Evolutionary conservation across 2,888 invertebrate genomes (phyloP).

Genomic region (Eremobia ochroleuca): DNA sequence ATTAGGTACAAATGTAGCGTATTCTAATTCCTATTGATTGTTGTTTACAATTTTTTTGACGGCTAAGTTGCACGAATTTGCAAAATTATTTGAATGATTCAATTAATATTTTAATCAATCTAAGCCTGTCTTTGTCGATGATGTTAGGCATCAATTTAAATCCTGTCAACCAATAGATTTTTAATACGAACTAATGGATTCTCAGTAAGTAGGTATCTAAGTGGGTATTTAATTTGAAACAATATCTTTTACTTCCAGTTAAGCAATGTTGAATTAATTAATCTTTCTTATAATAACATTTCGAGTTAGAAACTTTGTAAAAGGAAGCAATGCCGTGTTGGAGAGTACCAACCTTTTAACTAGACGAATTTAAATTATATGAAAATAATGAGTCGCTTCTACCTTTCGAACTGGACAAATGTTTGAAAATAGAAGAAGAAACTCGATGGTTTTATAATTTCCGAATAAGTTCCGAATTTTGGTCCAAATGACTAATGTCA

Average conservation of each 20-base stretch:
- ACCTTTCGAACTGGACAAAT: conserved; percentile 20
- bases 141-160: conserved; percentile 28
- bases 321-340: conserved; percentile 47
- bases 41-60: conserved; percentile 32
- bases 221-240: conserved; percentile 65
- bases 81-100: conserved; percentile 35
- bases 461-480: not conserved
- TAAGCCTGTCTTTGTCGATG: not conserved
- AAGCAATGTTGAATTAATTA: conserved; percentile 67
- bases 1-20: conserved; percentile 14
- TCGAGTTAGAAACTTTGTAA: conserved; percentile 59
- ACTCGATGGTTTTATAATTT: not conserved
- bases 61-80: conserved; percentile 7
- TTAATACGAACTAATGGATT: conserved; percentile 32
- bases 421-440: conserved; percentile 6
- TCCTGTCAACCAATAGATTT: conserved; percentile 20
- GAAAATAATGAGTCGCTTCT: conserved; percentile 47
- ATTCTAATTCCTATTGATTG: conserved; percentile 2
- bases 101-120: conserved; percentile 45
- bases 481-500: conserved; percentile 25
- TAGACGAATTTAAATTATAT: conserved; percentile 57
- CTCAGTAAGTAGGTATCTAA: conserved; percentile 34
- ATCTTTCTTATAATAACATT: conserved; percentile 67
- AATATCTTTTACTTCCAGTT: conserved; percentile 62
- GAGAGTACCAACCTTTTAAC: conserved; percentile 44